A percentile compares a stretch with the other conserved stretches of the same genome.
phyloP scores from a whole-genome alignment of 2,797 vertebrate species.

The Oryzias dopingdopingensis region DNA sequence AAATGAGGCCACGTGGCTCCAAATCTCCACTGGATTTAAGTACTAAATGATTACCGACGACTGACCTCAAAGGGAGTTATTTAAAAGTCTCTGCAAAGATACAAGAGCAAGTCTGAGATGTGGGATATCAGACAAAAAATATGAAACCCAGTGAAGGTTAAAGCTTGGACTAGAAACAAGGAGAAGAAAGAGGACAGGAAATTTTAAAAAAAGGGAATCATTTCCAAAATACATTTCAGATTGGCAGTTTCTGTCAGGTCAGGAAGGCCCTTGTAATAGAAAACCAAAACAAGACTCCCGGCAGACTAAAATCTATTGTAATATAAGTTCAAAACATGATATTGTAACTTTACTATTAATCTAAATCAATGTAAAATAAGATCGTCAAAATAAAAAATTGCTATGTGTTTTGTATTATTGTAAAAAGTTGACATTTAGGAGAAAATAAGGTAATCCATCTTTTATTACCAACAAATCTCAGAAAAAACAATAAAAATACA shows the following conservation, averaged over 20 bases:
- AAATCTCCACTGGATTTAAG: constrained; percentile 5
- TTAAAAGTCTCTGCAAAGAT: too few species aligned
- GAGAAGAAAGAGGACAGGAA: constrained; percentile 9
- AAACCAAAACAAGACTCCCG: constrained; percentile 40
- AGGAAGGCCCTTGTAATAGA: constrained; percentile 13
- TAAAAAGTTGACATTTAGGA: background rate
- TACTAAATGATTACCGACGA: constrained; percentile 22
- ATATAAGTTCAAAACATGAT: too few species aligned
- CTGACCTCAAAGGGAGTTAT: constrained; percentile 49
- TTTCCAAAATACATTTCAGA: background rate
- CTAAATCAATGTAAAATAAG: background rate
- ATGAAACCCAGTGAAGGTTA: constrained; percentile 1
- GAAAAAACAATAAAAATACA: background rate
- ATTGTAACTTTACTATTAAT: too few species aligned
- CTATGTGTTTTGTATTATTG: background rate
- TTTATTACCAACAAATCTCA: background rate
- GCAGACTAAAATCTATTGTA: too few species aligned
- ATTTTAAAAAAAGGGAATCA: background rate
- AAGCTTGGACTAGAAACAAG: background rate
- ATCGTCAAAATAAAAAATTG: background rate
- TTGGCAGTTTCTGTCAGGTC: background rate
- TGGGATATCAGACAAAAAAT: constrained; percentile 1
- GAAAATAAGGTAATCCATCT: background rate
- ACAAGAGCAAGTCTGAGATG: too few species aligned
- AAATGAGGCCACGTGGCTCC: constrained; percentile 16